Base-by-base conservation (phyloP, 2,113 vertebrate species). In the Cavia aperea region DNA sequence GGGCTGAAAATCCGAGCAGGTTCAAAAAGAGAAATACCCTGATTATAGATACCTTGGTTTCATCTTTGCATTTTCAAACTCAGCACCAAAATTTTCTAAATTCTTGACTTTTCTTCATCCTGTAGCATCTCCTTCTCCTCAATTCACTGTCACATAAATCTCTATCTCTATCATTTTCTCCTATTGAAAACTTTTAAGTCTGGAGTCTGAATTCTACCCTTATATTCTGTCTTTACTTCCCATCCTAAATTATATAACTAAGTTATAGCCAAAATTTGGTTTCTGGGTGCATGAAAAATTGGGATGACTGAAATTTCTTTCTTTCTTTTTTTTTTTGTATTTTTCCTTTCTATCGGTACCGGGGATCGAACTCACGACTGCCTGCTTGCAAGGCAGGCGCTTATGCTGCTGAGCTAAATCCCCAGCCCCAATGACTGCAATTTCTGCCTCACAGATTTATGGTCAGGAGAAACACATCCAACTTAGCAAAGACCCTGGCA, bases 111-210 rank as follows among this genome's bases (percentile, higher is more conserved):
- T 31, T 51, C 56, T 83, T 91, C 51, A 88, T 82, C 26, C 24
- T 83, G 1, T 49, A 60, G 18, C 8, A 88, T 72, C 63, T 79
- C 39, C 29, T 95, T 75, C 9, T 66, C 6, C 49, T 26, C 26
- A 88, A 4, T 70, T 82, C 39, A 89, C 24, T 88, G 46, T 26
- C 70, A 85, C 16, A 73, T 58, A 73, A 49, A 51, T 75, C 66
- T 46, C 63, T 83, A 15, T 54, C 46, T 68, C 36, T 77, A 39
- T 39, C 29, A 79, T 79, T 94, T 93, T 82, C 94, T 93, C 81
- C 87, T 94, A 86, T 86, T 84, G 23, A 87, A 95, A 92, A 70
- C 11, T 21, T 21, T 90, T 75, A 90, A 86, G 54, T 86, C 72
- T 81, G 13, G 49, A 87, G 51, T 29, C n/a, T 65, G 19, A 65